These are phyloP conservation scores for Eunapius fragilis DNA, from an alignment of 37 sponge, comb jelly and placozoan species.

Conservation along the genomic window DNA sequence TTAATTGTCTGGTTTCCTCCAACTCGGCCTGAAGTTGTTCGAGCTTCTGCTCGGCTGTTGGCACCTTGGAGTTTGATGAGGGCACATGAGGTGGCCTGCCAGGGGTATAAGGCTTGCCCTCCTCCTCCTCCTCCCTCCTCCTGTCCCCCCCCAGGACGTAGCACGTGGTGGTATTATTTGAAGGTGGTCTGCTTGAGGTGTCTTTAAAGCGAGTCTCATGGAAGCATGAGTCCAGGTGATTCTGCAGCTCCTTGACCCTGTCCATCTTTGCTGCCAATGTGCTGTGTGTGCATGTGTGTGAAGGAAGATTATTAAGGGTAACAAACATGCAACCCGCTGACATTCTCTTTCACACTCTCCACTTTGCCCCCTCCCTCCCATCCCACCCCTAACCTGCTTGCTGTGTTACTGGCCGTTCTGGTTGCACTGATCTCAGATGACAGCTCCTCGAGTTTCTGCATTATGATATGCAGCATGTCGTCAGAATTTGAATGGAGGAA, in stretches of 20 bases:
- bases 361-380: not conserved
- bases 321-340: too few relatives aligned
- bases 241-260: not conserved
- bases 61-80: slow-evolving; percentile 9
- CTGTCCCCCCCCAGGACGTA: not conserved
- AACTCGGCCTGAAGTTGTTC: slow-evolving; percentile 45
- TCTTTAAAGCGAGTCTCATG: not conserved
- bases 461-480: slow-evolving; percentile 13
- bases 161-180: not conserved
- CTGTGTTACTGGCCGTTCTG: slow-evolving; percentile 24
- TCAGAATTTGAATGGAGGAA: not conserved
- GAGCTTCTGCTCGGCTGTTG: slow-evolving; percentile 17
- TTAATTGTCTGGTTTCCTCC: slow-evolving; percentile 40
- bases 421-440: slow-evolving; percentile 48
- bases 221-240: not conserved
- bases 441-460: slow-evolving; percentile 10
- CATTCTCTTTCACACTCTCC: not conserved
- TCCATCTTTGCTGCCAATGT: not conserved
- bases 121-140: slow-evolving; percentile 20
- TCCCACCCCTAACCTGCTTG: slow-evolving; percentile 37
- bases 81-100: not conserved
- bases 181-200: not conserved
- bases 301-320: not conserved
- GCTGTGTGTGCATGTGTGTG: not conserved
- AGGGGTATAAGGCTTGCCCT: not conserved